A percentile compares a stretch with the other conserved stretches of the same genome.
Evolutionary conservation across 2,113 vertebrate genomes (phyloP).

Genomic region (Nycticorax nycticorax): DNA sequence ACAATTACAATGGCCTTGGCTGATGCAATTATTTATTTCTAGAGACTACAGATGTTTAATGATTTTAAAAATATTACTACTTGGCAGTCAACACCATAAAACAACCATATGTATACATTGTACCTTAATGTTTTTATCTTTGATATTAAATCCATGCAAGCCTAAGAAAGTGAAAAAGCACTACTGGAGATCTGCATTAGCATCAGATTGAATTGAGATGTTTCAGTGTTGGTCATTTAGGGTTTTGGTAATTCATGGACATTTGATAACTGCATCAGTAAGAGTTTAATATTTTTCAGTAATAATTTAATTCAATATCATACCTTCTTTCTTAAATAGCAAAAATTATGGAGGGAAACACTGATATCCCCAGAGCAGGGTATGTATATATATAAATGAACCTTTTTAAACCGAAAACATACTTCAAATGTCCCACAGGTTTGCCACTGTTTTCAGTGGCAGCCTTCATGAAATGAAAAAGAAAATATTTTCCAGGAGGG

Average conservation of each 20-base stretch:
- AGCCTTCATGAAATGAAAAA: background rate
- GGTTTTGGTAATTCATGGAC: background rate
- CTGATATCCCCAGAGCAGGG: rapidly evolving
- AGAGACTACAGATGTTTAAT: background rate
- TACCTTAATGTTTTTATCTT: background rate
- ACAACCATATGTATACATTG: background rate
- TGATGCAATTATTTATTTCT: background rate
- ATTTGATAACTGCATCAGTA: background rate
- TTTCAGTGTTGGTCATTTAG: background rate
- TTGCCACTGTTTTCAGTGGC: background rate
- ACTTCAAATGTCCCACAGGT: background rate
- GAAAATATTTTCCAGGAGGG: background rate
- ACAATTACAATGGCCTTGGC: background rate
- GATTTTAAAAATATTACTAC: background rate
- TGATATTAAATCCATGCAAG: background rate
- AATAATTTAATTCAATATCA: background rate
- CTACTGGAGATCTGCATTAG: background rate
- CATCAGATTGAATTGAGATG: background rate
- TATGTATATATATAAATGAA: background rate
- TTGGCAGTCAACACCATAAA: background rate
- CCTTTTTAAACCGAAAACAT: background rate
- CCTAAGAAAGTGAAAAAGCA: background rate
- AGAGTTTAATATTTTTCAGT: background rate
- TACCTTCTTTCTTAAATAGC: background rate
- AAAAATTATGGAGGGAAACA: background rate